These are phyloP conservation scores for Oscheius sp. DNA, from an alignment of 2,888 invertebrate species.

Conservation along the genomic window DNA sequence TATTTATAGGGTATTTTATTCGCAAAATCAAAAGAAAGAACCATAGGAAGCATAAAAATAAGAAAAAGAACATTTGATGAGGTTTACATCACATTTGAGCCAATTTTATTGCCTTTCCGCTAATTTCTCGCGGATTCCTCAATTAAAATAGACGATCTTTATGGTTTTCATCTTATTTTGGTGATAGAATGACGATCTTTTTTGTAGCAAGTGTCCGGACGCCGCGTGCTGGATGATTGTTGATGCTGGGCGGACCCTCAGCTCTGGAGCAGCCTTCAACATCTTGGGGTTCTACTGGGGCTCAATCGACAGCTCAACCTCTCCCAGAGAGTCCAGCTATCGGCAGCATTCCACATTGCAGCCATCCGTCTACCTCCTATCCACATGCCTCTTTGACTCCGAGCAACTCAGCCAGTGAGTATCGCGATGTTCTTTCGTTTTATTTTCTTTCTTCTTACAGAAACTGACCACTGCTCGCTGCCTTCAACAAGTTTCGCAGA, in stretches of 20 bases:
- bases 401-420: constrained; percentile 1
- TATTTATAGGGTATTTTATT: not conserved
- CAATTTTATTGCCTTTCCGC: too few species aligned
- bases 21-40: not conserved
- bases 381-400: constrained; percentile 11
- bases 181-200: not conserved
- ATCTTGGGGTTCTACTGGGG: constrained; percentile 31
- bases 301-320: constrained; percentile 5
- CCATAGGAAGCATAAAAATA: too few species aligned
- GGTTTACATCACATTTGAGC: too few species aligned
- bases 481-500: constrained; percentile 23
- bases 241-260: constrained; percentile 56
- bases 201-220: constrained; percentile 17
- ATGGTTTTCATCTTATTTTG: not conserved
- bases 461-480: constrained; percentile 11
- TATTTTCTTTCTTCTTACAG: not conserved
- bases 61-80: not conserved
- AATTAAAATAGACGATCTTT: not conserved
- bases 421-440: not conserved
- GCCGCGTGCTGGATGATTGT: constrained; percentile 52
- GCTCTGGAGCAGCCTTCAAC: constrained; percentile 45
- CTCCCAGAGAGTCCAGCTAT: constrained; percentile 22
- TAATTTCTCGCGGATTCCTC: too few species aligned
- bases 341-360: constrained; percentile 14
- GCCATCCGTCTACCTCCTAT: constrained; percentile 16